Evolutionary conservation across 2,888 invertebrate genomes (phyloP).

Genomic region (Disparrhopalites patrizii): DNA sequence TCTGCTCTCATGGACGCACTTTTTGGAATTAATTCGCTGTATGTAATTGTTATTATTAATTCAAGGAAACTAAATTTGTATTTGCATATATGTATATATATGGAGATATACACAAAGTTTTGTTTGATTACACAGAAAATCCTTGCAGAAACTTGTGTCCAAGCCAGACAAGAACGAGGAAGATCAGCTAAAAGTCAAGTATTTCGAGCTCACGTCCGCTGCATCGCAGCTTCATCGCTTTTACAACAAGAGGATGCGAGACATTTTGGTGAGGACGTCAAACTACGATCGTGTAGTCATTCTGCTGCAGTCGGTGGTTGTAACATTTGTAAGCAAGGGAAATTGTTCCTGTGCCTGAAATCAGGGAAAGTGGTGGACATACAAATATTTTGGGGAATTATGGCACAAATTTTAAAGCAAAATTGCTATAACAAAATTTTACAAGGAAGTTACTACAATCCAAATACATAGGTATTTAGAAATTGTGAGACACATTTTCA

Average conservation of each 20-base stretch:
- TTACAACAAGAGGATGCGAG: slow-evolving; percentile 24
- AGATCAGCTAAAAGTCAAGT: slow-evolving; percentile 15
- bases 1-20: slow-evolving; percentile 26
- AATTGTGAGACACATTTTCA: no score
- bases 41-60: neutral
- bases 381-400: no score
- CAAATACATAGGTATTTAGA: no score
- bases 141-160: neutral
- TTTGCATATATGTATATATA: neutral
- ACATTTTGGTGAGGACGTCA: slow-evolving; percentile 18
- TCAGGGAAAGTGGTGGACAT: no score
- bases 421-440: no score
- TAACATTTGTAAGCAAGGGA: no score
- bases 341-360: no score
- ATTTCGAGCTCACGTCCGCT: slow-evolving; percentile 25
- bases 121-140: neutral
- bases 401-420: no score
- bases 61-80: neutral
- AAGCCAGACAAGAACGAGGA: neutral
- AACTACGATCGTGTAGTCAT: neutral
- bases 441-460: no score
- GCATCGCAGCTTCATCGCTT: slow-evolving; percentile 28
- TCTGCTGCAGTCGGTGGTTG: neutral
- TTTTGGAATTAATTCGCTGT: slow-evolving; percentile 19
- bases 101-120: neutral